Conservation (phyloP, 1,140 invertebrate genomes). For the Zophobas atratus region DNA sequence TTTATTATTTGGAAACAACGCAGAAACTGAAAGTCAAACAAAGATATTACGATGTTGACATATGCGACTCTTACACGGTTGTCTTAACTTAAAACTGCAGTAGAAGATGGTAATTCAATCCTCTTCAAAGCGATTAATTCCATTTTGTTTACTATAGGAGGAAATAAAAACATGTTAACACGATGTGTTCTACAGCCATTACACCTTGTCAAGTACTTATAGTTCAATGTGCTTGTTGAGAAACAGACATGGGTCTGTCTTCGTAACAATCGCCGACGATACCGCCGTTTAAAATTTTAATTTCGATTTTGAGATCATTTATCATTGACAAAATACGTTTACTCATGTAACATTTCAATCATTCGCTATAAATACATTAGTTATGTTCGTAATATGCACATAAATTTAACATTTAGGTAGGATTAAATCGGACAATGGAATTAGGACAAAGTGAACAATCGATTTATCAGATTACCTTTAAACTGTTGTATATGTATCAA, state of each 20-base stretch:
- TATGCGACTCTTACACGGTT: neutral
- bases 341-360: too few relatives aligned
- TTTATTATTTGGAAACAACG: neutral
- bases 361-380: too few relatives aligned
- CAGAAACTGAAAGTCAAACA: neutral
- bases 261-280: neutral
- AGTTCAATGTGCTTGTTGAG: neutral
- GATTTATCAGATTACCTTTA: too few relatives aligned
- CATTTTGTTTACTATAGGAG: constrained; percentile 21
- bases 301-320: too few relatives aligned
- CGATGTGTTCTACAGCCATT: constrained; percentile 12
- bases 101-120: neutral
- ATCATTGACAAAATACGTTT: too few relatives aligned
- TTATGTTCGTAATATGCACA: too few relatives aligned
- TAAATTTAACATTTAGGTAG: too few relatives aligned
- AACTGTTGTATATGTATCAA: too few relatives aligned
- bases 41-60: neutral
- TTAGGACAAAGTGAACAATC: too few relatives aligned
- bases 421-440: too few relatives aligned
- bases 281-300: neutral
- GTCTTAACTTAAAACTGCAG: neutral
- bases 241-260: constrained; percentile 15
- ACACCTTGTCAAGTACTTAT: constrained; percentile 1
- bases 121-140: constrained; percentile 9
- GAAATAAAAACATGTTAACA: constrained; percentile 29